phyloP scores from a whole-genome alignment of 2,113 vertebrate species.

The Marmota monax region DNA sequence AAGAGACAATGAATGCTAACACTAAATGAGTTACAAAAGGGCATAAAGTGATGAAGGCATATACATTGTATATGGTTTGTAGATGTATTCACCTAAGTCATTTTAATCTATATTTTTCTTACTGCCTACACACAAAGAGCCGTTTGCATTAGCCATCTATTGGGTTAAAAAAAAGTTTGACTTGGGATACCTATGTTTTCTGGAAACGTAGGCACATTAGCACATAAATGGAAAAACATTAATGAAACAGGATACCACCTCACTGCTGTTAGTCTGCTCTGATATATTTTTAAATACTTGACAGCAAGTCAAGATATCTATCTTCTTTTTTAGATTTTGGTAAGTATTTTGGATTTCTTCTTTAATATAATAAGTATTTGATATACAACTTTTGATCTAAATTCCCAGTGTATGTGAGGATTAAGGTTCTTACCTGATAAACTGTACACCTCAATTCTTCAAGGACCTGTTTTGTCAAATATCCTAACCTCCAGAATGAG shows the following conservation, averaged over 20 bases:
- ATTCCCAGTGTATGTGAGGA: not conserved
- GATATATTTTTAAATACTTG: not conserved
- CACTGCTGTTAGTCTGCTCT: not conserved
- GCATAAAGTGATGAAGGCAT: not conserved
- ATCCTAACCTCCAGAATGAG: not conserved
- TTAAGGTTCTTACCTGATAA: not conserved
- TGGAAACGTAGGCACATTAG: not conserved
- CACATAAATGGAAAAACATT: not conserved
- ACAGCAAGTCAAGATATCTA: not conserved
- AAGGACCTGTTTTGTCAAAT: not conserved
- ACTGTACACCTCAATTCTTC: not conserved
- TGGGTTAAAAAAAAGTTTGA: not conserved
- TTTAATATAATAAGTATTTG: not conserved
- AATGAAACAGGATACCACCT: not conserved
- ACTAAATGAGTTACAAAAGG: not conserved
- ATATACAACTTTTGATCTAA: not conserved
- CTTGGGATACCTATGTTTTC: conserved; percentile 1
- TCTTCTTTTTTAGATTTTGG: not conserved
- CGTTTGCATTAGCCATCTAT: not conserved
- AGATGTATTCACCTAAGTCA: not conserved
- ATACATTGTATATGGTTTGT: not conserved
- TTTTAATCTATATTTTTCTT: not conserved
- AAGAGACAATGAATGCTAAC: not conserved
- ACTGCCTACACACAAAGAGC: not conserved
- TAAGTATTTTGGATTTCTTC: not conserved